These are phyloP conservation scores for Sclerodermus sp. DNA, from an alignment of 2,888 invertebrate genomes.

Conservation along the genomic window DNA sequence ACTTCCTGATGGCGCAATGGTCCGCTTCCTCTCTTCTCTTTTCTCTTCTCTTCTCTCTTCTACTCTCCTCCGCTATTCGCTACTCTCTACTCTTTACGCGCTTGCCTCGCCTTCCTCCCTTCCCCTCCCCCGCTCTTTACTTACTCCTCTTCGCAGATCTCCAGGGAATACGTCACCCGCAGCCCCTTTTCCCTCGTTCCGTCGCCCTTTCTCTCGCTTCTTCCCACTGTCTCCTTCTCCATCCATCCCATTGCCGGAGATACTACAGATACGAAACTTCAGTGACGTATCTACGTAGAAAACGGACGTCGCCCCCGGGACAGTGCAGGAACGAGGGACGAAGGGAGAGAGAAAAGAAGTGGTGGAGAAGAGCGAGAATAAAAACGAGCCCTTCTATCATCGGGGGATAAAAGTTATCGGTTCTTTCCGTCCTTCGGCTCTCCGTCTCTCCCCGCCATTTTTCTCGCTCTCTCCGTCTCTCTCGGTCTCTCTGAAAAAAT, in stretches of 20 bases:
- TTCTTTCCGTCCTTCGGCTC: too few relatives aligned
- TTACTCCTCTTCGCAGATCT: background rate
- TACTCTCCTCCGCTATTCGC: too few relatives aligned
- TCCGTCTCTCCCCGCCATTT: background rate
- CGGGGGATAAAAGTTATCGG: too few relatives aligned
- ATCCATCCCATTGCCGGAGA: background rate
- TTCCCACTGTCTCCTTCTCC: background rate
- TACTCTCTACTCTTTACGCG: too few relatives aligned
- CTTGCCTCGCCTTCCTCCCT: background rate
- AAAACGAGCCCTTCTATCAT: too few relatives aligned
- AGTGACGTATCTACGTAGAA: conserved; percentile 4
- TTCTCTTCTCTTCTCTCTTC: conserved; percentile 3
- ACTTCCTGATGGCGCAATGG: conserved; percentile 53
- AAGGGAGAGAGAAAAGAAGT: too few relatives aligned
- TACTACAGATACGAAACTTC: conserved; percentile 8
- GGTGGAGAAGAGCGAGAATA: background rate
- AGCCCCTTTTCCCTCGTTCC: too few relatives aligned
- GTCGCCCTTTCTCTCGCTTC: too few relatives aligned
- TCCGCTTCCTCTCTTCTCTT: conserved; percentile 43
- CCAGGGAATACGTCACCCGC: too few relatives aligned
- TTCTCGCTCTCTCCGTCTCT: background rate
- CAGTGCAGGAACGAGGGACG: too few relatives aligned
- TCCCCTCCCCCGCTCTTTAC: background rate
- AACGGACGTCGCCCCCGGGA: background rate
- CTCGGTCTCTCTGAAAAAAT: too few relatives aligned